phyloP scores from a whole-genome alignment of 2,797 vertebrate species.

The Vireo griseus region DNA sequence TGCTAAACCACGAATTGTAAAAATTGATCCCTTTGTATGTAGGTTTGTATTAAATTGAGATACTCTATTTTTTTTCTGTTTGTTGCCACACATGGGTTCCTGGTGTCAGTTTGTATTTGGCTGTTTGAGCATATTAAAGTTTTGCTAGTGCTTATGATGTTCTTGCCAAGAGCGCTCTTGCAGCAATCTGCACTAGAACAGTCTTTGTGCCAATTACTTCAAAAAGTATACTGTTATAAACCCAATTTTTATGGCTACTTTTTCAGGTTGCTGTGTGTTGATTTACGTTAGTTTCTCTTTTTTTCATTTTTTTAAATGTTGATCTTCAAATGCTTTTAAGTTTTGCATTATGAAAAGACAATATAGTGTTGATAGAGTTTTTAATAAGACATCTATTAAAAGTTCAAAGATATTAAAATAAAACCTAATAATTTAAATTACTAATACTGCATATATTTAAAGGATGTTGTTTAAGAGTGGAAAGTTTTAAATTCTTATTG shows the following conservation, averaged over 20 bases:
- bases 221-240: constrained; percentile 78
- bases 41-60: constrained; percentile 84
- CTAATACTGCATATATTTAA: constrained; percentile 54
- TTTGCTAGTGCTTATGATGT: constrained; percentile 84
- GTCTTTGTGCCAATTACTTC: constrained; percentile 83
- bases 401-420: constrained; percentile 11
- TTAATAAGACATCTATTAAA: constrained; percentile 36
- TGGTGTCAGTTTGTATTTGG: constrained; percentile 88
- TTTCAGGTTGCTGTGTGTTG: constrained; percentile 70
- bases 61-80: constrained; percentile 73
- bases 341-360: constrained; percentile 42
- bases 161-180: constrained; percentile 89
- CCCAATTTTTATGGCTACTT: constrained; percentile 69
- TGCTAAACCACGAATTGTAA: constrained; percentile 82
- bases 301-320: constrained; percentile 52
- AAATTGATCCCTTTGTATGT: constrained; percentile 83
- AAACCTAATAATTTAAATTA: constrained; percentile 37
- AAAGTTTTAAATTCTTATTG: constrained; percentile 52
- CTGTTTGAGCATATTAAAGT: constrained; percentile 87
- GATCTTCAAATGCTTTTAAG: constrained; percentile 42
- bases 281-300: constrained; percentile 73
- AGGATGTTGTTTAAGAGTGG: constrained; percentile 25
- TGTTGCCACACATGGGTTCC: constrained; percentile 75
- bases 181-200: constrained; percentile 77
- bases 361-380: constrained; percentile 16